Evolutionary conservation across 2,113 vertebrate genomes (phyloP).

Genomic region (Cyanoliseus patagonus): DNA sequence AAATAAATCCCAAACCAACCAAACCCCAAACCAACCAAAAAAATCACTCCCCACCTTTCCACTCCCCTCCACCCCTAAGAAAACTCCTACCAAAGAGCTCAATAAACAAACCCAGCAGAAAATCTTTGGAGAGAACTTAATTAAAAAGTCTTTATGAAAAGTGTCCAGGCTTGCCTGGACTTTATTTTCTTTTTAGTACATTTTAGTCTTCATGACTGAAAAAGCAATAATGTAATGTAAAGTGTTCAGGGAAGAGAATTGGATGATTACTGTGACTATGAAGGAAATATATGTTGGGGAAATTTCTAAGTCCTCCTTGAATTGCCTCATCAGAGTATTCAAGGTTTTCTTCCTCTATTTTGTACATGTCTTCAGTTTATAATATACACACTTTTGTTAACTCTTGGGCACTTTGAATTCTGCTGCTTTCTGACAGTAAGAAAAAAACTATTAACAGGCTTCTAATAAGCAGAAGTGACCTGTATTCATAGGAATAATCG

Average conservation of each 20-base stretch:
- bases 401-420: neutral
- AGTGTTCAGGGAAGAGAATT: neutral
- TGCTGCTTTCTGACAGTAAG: neutral
- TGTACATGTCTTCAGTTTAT: neutral
- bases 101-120: neutral
- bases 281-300: neutral
- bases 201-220: neutral
- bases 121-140: neutral
- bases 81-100: too few relatives aligned
- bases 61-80: too few relatives aligned
- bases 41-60: neutral
- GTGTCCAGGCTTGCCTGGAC: rapidly evolving
- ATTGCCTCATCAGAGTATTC: neutral
- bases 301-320: neutral
- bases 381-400: neutral
- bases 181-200: neutral
- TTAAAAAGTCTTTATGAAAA: neutral
- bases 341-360: neutral
- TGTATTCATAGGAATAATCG: neutral
- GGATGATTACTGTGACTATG: neutral
- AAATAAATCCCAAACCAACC: neutral
- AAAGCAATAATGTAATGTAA: neutral
- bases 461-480: neutral
- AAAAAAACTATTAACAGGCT: slow-evolving; percentile 36
- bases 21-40: neutral